Evolutionary conservation across 1,140 invertebrate genomes (phyloP), one percentile per base, ranked within the genome.

Genomic region (Whitmania pigra): DNA sequence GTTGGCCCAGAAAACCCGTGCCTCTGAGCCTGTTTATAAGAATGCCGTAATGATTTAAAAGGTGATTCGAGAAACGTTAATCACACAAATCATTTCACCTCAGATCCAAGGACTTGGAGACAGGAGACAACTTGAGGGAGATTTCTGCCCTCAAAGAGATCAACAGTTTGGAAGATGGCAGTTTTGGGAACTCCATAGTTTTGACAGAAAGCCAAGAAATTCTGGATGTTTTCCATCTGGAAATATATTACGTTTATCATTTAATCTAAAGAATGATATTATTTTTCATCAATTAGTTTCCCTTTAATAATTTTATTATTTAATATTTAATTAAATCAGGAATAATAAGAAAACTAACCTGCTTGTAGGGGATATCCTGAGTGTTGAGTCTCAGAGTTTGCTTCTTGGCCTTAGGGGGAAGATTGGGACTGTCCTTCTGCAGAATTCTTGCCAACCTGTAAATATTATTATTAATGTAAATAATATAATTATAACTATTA

Each of bases 1-100:
- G 88, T 87, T 20, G 90, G 90, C 13, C 79, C 77, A 72, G 75
- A 80, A 68, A 91, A 90, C 7, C 91, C 91, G 80, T 87, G 94
- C 78, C 89, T 89, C 53, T 87, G 86, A 63, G 31, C 29, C 72
- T 73, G 29, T 60, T 31, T 18, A 17, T 1, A 66, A 71, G 20
- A 22, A 53, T 9, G 40, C 53, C 9, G 31, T 22, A 9, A 11
- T 17, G 17, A 27, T 60, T 22, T 7, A 53, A 22, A 54, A 25
- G 4, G 4, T 20, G 53, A 22, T 22, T 55, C 2, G 20, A 18
- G 3, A 71, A 55, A 27, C 22, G 17, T 36, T 22, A n/a, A 27
- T 57, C 55, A 22, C 15, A 55, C 0, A 31, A 18, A n/a, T 3
- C 2, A 27, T 2, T 66, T 55, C 69, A 79, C 79, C 75, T 75